A percentile compares a stretch with the other conserved stretches of the same genome.
Evolutionary conservation across 2,888 invertebrate species (phyloP).

Genomic region (Fragum fragum): DNA sequence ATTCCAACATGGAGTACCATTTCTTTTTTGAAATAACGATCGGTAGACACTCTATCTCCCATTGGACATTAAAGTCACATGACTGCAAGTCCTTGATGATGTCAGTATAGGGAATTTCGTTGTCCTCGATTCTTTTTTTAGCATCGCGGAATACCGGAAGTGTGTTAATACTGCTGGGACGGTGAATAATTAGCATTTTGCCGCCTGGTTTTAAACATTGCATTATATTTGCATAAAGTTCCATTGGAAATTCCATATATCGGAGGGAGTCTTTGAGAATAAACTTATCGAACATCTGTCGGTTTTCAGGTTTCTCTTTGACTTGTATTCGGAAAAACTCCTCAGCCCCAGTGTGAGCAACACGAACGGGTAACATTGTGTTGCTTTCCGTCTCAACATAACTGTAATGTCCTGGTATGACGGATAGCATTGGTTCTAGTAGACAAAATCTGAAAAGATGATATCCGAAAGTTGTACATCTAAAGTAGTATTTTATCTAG

Average conservation of each 20-base stretch:
- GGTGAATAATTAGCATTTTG: slow-evolving; percentile 81
- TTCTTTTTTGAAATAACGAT: slow-evolving; percentile 81
- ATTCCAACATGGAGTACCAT: slow-evolving; percentile 83
- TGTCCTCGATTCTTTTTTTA: slow-evolving; percentile 75
- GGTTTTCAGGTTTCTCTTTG: slow-evolving; percentile 64
- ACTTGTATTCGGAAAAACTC: slow-evolving; percentile 79
- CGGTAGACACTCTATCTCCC: slow-evolving; percentile 84
- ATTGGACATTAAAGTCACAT: slow-evolving; percentile 81
- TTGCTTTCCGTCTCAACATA: slow-evolving; percentile 80
- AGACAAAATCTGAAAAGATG: slow-evolving; percentile 78
- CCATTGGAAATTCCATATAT: slow-evolving; percentile 79
- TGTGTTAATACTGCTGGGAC: slow-evolving; percentile 81
- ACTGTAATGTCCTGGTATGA: slow-evolving; percentile 83
- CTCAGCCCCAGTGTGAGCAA: slow-evolving; percentile 83
- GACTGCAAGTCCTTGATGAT: slow-evolving; percentile 82
- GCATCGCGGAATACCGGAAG: slow-evolving; percentile 83
- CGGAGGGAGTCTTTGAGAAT: slow-evolving; percentile 82
- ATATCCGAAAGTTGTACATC: background rate
- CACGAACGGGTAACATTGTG: slow-evolving; percentile 78
- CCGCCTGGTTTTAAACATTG: slow-evolving; percentile 76
- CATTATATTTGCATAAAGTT: slow-evolving; percentile 77
- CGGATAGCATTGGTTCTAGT: slow-evolving; percentile 79
- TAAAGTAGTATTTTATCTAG: too few relatives aligned
- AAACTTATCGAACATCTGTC: slow-evolving; percentile 79
- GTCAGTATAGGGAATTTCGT: slow-evolving; percentile 81